Evolutionary conservation across 2,888 invertebrate genomes (phyloP).

Genomic region (Pandemis heparana): DNA sequence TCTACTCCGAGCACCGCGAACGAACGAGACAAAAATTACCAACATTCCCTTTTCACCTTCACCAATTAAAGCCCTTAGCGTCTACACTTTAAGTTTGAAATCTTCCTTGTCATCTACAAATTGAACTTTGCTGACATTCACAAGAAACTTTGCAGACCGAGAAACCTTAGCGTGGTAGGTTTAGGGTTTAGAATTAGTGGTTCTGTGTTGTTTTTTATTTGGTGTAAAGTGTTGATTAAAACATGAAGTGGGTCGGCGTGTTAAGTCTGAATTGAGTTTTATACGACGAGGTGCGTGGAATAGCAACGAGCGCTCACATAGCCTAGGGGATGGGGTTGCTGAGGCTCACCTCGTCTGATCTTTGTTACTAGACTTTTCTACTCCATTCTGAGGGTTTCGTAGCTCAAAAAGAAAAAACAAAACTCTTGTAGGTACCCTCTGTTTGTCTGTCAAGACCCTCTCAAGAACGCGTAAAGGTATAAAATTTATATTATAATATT

Average conservation of each 20-base stretch:
- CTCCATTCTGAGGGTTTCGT: too few relatives aligned
- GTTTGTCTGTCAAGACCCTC: too few relatives aligned
- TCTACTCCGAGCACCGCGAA: not conserved
- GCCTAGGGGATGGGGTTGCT: not conserved
- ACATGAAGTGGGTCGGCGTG: slow-evolving; percentile 9
- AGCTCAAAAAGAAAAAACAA: too few relatives aligned
- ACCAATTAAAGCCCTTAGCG: not conserved
- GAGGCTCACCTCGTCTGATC: not conserved
- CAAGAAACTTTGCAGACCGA: not conserved
- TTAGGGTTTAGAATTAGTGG: not conserved
- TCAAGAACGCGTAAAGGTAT: too few relatives aligned
- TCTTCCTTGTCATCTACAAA: not conserved
- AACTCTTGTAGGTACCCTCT: too few relatives aligned
- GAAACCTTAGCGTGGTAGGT: not conserved
- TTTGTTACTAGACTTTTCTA: too few relatives aligned
- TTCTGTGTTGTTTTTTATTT: not conserved
- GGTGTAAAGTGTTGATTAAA: slow-evolving; percentile 5
- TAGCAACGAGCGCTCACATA: slow-evolving; percentile 8
- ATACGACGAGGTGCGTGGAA: slow-evolving; percentile 6
- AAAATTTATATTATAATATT: too few relatives aligned
- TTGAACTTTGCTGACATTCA: not conserved
- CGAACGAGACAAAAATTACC: slow-evolving; percentile 29
- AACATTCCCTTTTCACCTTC: not conserved
- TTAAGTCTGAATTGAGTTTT: slow-evolving; percentile 11
- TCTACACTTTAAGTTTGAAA: not conserved